These are phyloP conservation scores for Plagodis pulveraria DNA, from an alignment of 2,888 invertebrate species.

Conservation along the genomic window DNA sequence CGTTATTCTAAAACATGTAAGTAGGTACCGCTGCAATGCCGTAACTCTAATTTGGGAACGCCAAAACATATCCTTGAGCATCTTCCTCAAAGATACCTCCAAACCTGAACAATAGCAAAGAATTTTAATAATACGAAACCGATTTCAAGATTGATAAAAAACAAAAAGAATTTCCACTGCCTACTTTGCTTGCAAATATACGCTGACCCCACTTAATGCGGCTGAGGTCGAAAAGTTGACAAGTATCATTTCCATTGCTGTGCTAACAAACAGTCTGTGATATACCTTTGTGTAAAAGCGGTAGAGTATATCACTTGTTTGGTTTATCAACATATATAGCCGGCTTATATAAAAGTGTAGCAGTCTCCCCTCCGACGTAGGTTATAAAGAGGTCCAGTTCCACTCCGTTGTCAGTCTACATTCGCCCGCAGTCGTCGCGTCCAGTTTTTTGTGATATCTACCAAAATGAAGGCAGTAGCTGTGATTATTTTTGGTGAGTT, in stretches of 20 bases:
- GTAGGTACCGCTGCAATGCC: background rate
- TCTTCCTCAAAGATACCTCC: slow-evolving; percentile 16
- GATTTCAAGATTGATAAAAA: slow-evolving; percentile 25
- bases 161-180: slow-evolving; percentile 36
- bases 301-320: slow-evolving; percentile 10
- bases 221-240: slow-evolving; percentile 6
- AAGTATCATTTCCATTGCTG: slow-evolving; percentile 26
- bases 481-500: slow-evolving; percentile 73
- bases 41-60: slow-evolving; percentile 21
- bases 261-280: background rate
- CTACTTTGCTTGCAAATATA: slow-evolving; percentile 25
- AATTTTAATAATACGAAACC: slow-evolving; percentile 25
- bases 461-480: slow-evolving; percentile 65
- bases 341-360: slow-evolving; percentile 32
- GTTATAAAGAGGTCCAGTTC: slow-evolving; percentile 57
- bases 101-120: slow-evolving; percentile 24
- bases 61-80: slow-evolving; percentile 10
- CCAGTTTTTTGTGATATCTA: slow-evolving; percentile 45
- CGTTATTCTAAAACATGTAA: slow-evolving; percentile 22
- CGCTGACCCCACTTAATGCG: slow-evolving; percentile 32
- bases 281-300: slow-evolving; percentile 3
- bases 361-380: slow-evolving; percentile 47
- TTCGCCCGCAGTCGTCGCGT: slow-evolving; percentile 42
- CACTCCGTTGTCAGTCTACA: slow-evolving; percentile 53
- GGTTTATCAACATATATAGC: slow-evolving; percentile 11